Conservation (phyloP, 2,888 invertebrate species). For the Euzetes globulus region DNA sequence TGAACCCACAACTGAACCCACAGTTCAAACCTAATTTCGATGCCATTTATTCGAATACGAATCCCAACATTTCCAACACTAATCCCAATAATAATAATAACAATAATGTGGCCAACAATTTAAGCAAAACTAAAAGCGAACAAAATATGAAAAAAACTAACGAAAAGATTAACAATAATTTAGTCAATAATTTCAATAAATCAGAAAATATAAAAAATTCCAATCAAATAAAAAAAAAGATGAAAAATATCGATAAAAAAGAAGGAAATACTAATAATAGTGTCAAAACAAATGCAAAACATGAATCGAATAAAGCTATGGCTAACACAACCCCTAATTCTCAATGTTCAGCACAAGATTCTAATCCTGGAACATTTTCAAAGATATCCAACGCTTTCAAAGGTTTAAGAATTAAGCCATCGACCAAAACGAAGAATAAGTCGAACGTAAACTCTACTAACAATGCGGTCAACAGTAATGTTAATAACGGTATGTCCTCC, state of each 20-base stretch:
- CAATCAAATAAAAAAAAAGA: neutral
- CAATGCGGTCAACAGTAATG: neutral
- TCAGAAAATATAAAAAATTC: neutral
- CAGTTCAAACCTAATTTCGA: conserved; percentile 19
- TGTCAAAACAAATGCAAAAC: neutral
- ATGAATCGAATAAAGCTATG: neutral
- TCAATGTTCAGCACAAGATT: neutral
- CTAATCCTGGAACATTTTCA: conserved; percentile 2
- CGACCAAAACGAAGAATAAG: neutral
- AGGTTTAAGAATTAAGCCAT: neutral
- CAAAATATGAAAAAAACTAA: neutral
- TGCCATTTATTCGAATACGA: conserved; percentile 18
- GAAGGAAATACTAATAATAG: neutral
- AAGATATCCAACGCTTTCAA: conserved; percentile 27
- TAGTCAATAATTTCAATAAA: neutral
- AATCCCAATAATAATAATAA: neutral
- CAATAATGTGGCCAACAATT: neutral
- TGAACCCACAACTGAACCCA: too few relatives aligned
- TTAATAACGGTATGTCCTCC: conserved; percentile 7
- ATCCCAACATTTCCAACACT: neutral
- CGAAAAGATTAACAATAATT: conserved; percentile 5
- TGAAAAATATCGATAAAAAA: neutral
- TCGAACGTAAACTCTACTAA: neutral
- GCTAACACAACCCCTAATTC: neutral
- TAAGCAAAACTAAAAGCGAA: neutral